Evolutionary conservation across 2,797 vertebrate species (phyloP), one percentile per base, ranked within the genome.

Genomic region (Centropyge bicolor): DNA sequence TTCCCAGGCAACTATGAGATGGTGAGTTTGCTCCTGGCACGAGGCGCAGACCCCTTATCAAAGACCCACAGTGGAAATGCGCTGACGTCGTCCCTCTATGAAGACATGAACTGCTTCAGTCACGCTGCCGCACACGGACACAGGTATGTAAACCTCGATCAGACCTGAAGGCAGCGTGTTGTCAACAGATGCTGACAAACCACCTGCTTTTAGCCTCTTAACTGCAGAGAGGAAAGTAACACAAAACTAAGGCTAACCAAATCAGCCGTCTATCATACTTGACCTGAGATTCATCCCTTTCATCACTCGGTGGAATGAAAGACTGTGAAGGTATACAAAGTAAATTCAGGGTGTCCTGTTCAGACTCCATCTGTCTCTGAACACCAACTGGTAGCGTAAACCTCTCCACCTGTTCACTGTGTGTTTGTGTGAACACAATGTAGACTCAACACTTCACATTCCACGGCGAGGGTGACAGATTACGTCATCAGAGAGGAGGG

Each of bases 91-190:
- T 97, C 98, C 0, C 96, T 99, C 6, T 97, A 98, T 0, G 98
- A 99, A 85, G 96, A 98, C 51, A 99, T 99, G 98, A 99, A 99
- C 81, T 99, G 98, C 92, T 99, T 99, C 94, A 99, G 98, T 85
- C 97, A 99, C 27, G 97, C 98, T 0, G 98, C 98, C 0, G 97
- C 98, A 10, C 98, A 99, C 0, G 98, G 98, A 74, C 98, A 99
- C 95, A 98, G 98, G 98, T 99, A 94, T 0, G 81, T 0, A 4
- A 0, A 64, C 14, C 2, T 46, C n/a, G 35, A 12, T 49, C 1
- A 36, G 17, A 75, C 61, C 38, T 60, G 24, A 46, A 54, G 65
- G 35, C 45, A 46, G 5, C 8, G 0, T 24, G 27, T n/a, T 68
- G 41, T 74, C 36, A 61, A 63, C 67, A 64, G 31, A 70, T 72